Conservation (phyloP, 2,797 vertebrate species). For the Microtus agrestis region DNA sequence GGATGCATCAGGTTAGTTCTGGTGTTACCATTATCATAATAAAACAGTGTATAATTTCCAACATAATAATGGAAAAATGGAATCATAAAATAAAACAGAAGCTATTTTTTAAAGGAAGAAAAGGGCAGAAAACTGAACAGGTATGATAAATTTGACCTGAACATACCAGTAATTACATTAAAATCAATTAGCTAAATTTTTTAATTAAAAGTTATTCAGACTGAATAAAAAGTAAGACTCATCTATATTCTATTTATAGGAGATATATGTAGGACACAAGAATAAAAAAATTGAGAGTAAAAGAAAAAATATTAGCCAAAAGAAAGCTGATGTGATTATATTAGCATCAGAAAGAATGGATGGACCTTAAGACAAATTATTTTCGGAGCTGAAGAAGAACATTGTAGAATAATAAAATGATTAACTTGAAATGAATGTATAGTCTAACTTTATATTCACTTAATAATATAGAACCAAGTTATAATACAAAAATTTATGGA, state of each 20-base stretch:
- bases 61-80: neutral
- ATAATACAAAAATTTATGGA: neutral
- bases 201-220: conserved; percentile 52
- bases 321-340: neutral
- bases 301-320: conserved; percentile 15
- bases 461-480: conserved; percentile 34
- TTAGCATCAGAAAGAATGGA: conserved; percentile 22
- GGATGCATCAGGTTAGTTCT: conserved; percentile 32
- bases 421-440: neutral
- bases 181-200: conserved; percentile 44
- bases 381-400: neutral
- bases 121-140: neutral
- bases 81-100: conserved; percentile 48
- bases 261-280: conserved; percentile 10
- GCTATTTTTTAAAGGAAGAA: conserved; percentile 28
- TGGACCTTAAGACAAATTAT: conserved; percentile 33
- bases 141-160: conserved; percentile 22
- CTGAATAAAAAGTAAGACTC: conserved; percentile 39
- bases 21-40: neutral
- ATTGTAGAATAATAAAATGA: conserved; percentile 1
- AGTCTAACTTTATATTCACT: neutral
- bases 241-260: conserved; percentile 48
- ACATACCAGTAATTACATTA: conserved; percentile 39
- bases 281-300: neutral
- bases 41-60: conserved; percentile 25